phyloP scores from a whole-genome alignment of 2,113 vertebrate genomes.

The Leptobrachium ailaonicum region DNA sequence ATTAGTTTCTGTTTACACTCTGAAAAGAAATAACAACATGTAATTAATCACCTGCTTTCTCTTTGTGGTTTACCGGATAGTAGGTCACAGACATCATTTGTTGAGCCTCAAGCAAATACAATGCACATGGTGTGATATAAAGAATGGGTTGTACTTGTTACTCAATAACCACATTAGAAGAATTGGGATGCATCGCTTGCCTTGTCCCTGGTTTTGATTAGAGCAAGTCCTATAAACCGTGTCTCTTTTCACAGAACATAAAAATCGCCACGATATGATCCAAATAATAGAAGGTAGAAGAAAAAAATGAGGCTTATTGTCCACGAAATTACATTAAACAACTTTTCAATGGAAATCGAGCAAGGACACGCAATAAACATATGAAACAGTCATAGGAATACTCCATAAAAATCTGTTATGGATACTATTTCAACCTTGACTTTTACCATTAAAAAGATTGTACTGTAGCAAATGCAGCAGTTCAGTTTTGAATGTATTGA shows the following conservation, averaged over 20 bases:
- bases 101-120: not conserved
- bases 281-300: not conserved
- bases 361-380: not conserved
- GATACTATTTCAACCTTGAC: not conserved
- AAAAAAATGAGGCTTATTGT: not conserved
- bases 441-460: not conserved
- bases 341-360: not conserved
- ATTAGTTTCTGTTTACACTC: not conserved
- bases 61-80: not conserved
- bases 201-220: constrained; percentile 1
- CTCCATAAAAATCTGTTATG: not conserved
- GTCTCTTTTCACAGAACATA: not conserved
- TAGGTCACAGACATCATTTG: not conserved
- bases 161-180: not conserved
- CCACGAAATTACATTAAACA: not conserved
- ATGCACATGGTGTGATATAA: not conserved
- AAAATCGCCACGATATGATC: not conserved
- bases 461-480: too few relatives aligned
- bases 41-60: not conserved
- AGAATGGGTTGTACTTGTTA: not conserved
- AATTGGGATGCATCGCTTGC: not conserved
- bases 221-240: not conserved
- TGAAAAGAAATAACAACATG: not conserved
- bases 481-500: too few relatives aligned
- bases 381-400: not conserved